Evolutionary conservation across 2,797 vertebrate genomes (phyloP).

Genomic region (Echeneis naucrates): DNA sequence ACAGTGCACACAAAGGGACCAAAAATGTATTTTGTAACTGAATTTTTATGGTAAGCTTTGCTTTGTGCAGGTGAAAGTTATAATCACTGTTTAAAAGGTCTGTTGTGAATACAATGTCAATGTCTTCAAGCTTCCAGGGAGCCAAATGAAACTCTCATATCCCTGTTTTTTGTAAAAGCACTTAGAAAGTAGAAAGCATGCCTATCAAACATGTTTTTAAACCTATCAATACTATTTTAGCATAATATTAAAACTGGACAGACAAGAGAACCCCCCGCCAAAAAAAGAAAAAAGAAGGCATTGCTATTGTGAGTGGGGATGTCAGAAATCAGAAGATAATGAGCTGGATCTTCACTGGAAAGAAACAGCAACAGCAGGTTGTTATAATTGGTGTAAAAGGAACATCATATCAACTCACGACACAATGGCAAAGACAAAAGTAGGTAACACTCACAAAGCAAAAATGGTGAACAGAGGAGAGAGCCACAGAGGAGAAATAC

Average conservation of each 20-base stretch:
- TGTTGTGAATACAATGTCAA: neutral
- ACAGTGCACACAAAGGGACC: neutral
- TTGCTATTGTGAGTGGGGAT: conserved; percentile 8
- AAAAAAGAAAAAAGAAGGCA: neutral
- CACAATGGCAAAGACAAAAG: neutral
- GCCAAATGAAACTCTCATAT: neutral
- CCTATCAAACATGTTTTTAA: conserved; percentile 22
- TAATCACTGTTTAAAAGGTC: neutral
- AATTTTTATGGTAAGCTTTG: neutral
- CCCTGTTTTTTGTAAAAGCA: neutral
- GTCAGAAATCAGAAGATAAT: conserved; percentile 35
- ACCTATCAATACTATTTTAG: conserved; percentile 18
- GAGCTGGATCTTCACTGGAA: conserved; percentile 21
- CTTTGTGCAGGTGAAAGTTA: neutral
- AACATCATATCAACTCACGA: conserved; percentile 15
- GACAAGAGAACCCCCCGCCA: neutral
- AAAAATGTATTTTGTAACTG: neutral
- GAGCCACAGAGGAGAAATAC: neutral
- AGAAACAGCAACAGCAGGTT: conserved; percentile 25
- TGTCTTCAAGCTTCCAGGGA: conserved; percentile 1
- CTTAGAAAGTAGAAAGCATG: neutral
- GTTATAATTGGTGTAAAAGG: conserved; percentile 34
- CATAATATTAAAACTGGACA: conserved; percentile 1
- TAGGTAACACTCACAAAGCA: neutral
- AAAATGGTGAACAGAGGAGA: conserved; percentile 1